Evolutionary conservation across 2,797 vertebrate species (phyloP).

Genomic region (Menidia menidia): DNA sequence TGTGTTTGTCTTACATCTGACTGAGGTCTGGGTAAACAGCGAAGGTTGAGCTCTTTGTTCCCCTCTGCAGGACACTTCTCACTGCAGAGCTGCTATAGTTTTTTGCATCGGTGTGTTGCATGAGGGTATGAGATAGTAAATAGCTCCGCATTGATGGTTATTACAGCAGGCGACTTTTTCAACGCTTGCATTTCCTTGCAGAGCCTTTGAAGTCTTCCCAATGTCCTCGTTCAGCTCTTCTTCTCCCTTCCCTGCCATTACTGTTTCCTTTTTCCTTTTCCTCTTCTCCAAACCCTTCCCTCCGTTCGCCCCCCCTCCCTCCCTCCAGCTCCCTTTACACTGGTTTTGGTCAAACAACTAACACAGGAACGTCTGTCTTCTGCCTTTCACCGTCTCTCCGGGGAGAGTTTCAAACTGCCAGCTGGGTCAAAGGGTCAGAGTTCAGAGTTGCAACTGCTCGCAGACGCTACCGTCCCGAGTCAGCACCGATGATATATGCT

Average conservation of each 20-base stretch:
- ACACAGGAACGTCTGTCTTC: conserved; percentile 54
- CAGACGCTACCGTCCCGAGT: conserved; percentile 60
- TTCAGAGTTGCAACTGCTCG: conserved; percentile 75
- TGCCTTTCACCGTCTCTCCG: conserved; percentile 57
- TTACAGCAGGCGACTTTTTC: conserved; percentile 58
- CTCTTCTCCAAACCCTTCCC: conserved; percentile 2
- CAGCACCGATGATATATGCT: conserved; percentile 56
- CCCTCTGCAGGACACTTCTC: conserved; percentile 62
- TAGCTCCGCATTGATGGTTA: conserved; percentile 17
- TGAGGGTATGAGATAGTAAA: conserved; percentile 24
- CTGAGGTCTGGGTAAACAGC: conserved; percentile 64
- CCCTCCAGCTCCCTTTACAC: conserved; percentile 28
- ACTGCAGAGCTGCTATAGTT: conserved; percentile 43
- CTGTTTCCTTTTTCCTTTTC: neutral
- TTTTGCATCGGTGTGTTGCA: conserved; percentile 41
- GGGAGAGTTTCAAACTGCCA: conserved; percentile 70
- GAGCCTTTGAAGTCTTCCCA: conserved; percentile 62
- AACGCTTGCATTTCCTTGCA: conserved; percentile 39
- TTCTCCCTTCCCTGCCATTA: conserved; percentile 2
- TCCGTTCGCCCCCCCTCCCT: conserved; percentile 41
- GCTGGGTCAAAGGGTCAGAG: conserved; percentile 74
- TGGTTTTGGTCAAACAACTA: conserved; percentile 56
- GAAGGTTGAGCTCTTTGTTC: conserved; percentile 63
- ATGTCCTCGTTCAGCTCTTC: conserved; percentile 49
- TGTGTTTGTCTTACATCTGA: conserved; percentile 45